Conservation (phyloP, 2,888 invertebrate genomes). For the Meteorus colon region DNA sequence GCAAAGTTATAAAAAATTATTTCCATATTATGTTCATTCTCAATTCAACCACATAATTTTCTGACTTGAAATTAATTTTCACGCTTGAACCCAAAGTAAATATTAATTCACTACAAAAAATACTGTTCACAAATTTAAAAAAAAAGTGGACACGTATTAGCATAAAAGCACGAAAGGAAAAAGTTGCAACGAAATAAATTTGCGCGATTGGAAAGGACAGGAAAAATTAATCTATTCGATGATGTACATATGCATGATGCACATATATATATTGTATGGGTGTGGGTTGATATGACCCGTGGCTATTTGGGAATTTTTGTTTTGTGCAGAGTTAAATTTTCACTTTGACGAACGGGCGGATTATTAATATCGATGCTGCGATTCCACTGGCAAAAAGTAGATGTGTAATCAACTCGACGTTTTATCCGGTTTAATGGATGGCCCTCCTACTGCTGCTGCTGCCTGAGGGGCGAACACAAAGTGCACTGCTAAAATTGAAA, state of each 20-base stretch:
- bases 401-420: constrained; percentile 43
- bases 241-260: background rate
- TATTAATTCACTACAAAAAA: too few relatives aligned
- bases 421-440: constrained; percentile 42
- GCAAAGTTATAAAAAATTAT: too few relatives aligned
- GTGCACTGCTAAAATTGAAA: constrained; percentile 32
- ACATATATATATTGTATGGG: background rate
- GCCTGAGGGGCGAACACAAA: constrained; percentile 20
- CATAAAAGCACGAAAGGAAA: background rate
- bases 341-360: constrained; percentile 34
- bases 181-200: background rate
- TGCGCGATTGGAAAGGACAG: background rate
- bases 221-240: constrained; percentile 24
- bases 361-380: constrained; percentile 39
- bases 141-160: background rate
- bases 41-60: too few relatives aligned
- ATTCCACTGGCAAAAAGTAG: constrained; percentile 47
- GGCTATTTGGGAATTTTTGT: constrained; percentile 30
- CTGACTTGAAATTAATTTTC: too few relatives aligned
- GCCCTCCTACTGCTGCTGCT: background rate
- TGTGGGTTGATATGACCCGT: background rate
- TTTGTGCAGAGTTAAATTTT: constrained; percentile 27
- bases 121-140: too few relatives aligned
- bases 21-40: too few relatives aligned
- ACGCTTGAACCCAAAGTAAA: too few relatives aligned